Base-by-base conservation (phyloP, 2,113 vertebrate genomes). In the Aix galericulata region DNA sequence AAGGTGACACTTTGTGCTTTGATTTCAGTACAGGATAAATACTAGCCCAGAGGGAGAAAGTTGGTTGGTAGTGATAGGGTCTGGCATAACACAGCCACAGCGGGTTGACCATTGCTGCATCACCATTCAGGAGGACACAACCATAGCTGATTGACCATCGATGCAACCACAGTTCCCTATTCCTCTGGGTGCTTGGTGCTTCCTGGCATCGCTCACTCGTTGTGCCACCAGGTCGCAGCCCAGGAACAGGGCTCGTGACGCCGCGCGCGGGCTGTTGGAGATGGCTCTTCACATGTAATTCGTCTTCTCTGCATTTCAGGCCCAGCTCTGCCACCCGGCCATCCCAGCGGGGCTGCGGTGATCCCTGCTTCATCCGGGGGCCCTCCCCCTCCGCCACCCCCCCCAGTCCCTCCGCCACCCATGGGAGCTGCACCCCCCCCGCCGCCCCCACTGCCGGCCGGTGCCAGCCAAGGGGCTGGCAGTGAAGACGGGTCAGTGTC, bases 331-430 rank as follows among this genome's bases (percentile, higher is more conserved):
- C 99, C 99, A 80, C 97, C 98, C 59, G 98, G 98, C 92, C 99
- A 99, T 95, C 99, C 98, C n/a, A 96, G 98, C 9, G 97, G 98
- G 34, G 97, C 98, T 92, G 93, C 98, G 11, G 96, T 97, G 80
- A 92, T 98, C 90, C 97, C 98, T 83, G 97, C 94, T 50, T 98
- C 95, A 20, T 96, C 97, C 9, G 98, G 98, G 85, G 99, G 99
- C 62, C 99, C 99, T 46, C 99, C 99, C 6, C 99, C 99, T 9
- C 99, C 99, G 0, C 99, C 99, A 1, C 99, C 99, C 1, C 99
- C 99, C 8, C 99, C 99, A 2, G 99, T 98, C 15, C 98, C 99
- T 94, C 99, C 99, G 0, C 99, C 99, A 13, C 98, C 98, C 5
- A 97, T 98, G n/a, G 98, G 98, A 59, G 97, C 97, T 3, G 98